Evolutionary conservation across 2,888 invertebrate species (phyloP).

Genomic region (Adineta ricciae): DNA sequence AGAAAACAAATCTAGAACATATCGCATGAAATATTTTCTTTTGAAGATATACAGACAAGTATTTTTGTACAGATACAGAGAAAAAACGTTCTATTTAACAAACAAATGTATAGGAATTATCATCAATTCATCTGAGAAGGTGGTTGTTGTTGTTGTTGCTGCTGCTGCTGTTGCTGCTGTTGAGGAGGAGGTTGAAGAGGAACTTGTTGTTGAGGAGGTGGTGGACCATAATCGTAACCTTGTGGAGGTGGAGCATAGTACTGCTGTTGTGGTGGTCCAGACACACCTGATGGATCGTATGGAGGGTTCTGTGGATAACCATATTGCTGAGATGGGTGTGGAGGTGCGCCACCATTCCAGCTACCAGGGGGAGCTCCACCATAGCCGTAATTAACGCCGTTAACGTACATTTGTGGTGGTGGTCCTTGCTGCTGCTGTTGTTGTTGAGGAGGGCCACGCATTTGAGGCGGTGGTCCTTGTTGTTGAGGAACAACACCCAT

Average conservation of each 20-base stretch:
- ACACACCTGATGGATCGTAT: background rate
- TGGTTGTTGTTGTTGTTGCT: background rate
- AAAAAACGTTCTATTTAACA: background rate
- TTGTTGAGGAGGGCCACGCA: background rate
- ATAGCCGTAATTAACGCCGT: background rate
- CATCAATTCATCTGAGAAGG: background rate
- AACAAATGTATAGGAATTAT: background rate
- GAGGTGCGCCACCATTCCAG: background rate
- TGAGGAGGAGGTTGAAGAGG: background rate
- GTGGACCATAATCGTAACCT: constrained; percentile 4
- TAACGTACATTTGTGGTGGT: background rate
- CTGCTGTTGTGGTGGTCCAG: background rate
- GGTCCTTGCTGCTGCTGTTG: background rate
- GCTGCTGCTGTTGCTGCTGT: background rate
- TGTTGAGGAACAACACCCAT: background rate
- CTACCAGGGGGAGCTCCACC: background rate
- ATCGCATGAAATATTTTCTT: background rate
- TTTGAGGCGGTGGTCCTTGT: background rate
- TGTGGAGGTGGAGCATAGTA: background rate
- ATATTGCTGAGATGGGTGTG: background rate
- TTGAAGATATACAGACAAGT: constrained; percentile 5
- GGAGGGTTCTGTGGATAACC: background rate
- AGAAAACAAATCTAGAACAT: background rate
- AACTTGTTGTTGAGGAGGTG: background rate
- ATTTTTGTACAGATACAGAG: background rate